Evolutionary conservation across 1,140 invertebrate genomes (phyloP), one percentile per base, ranked within the genome.

Genomic region (Pantala flavescens): DNA sequence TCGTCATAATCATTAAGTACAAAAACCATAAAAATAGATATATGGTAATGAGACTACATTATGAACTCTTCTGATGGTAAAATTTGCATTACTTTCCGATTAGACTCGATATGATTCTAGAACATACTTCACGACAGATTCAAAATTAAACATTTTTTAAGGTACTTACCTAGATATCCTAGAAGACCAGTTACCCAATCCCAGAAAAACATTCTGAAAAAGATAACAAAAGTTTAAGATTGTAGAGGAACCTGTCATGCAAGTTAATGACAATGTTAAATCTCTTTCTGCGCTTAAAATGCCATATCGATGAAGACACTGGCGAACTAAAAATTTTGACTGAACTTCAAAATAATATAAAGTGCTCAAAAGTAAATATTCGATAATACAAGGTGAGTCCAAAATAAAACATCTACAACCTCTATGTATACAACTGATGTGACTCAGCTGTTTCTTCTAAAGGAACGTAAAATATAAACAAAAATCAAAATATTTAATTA

Each of bases 151-250:
- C n/a, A 14, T 3, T 7, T 63, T 63, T 21, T 21, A 63, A 19
- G 12, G 24, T 76, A 89, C 89, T 91, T 84, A 97, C 96, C 96
- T 82, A 98, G 89, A 86, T 94, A 97, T 84, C 94, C 95, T 80
- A 98, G 87, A 81, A 98, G 93, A 81, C 94, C 95, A 81, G 95
- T 93, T 83, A 98, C 94, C 96, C 96, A 98, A 83, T 98, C 95
- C 91, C 93, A 96, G 84, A 98, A 89, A 90, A 98, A 98, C 95
- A 98, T 98, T 86, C 87, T 89, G 73, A 74, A 28, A 63, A 63
- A 36, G 28, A 36, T 36, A 5, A 16, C n/a, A 63, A 12, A 63
- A 63, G 12, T 19, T 19, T 7, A 1, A 63, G 2, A 63, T 19
- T 63, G 49, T 21, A 14, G 12, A 19, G 12, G 49, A 3, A 63